Evolutionary conservation across 2,797 vertebrate species (phyloP).

Genomic region (Silurus lanzhouensis): DNA sequence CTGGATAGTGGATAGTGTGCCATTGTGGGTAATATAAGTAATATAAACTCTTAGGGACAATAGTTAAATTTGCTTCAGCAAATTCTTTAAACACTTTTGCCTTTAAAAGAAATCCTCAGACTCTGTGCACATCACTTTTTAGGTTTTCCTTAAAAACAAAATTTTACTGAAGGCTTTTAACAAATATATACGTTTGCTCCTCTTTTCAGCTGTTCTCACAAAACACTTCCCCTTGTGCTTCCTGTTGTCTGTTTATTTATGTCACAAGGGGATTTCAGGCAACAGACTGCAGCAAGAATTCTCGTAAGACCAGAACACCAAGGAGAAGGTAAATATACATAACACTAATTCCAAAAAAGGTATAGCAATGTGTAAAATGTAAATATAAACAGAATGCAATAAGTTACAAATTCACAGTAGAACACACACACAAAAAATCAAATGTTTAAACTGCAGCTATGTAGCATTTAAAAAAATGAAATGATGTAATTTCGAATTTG

Average conservation of each 20-base stretch:
- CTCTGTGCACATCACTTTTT: background rate
- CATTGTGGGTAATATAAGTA: background rate
- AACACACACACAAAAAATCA: no score
- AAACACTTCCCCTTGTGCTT: background rate
- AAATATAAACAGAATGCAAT: no score
- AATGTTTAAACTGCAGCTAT: no score
- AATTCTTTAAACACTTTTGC: background rate
- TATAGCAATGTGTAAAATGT: no score
- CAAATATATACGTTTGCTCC: background rate
- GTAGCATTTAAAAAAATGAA: no score
- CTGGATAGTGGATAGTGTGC: background rate
- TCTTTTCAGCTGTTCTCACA: background rate
- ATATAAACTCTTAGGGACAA: background rate
- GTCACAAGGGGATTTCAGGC: conserved; percentile 9
- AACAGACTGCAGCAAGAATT: background rate
- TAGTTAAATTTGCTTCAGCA: background rate
- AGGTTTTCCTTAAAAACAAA: background rate
- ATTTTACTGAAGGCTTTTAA: background rate
- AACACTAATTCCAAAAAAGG: no score
- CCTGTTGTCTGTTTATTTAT: conserved; percentile 20
- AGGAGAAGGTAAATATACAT: background rate
- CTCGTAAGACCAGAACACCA: conserved; percentile 13
- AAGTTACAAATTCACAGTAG: no score
- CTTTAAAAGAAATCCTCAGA: no score
- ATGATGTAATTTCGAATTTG: no score